Evolutionary conservation across 2,797 vertebrate genomes (phyloP).

Genomic region (Phalloptychus januarius): DNA sequence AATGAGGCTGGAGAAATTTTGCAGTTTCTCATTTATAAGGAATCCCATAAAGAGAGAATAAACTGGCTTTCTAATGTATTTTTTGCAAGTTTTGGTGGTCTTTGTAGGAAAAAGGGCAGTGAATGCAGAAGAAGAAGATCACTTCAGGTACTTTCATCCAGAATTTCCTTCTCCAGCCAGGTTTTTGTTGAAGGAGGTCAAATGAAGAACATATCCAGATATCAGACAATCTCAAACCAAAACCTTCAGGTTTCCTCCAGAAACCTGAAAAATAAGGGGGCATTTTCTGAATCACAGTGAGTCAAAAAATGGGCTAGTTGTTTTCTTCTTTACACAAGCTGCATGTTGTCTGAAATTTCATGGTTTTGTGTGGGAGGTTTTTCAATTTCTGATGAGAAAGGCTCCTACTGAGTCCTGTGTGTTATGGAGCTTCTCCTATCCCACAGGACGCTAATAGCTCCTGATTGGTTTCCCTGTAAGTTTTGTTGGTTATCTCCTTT

Average conservation of each 20-base stretch:
- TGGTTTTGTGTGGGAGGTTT: neutral
- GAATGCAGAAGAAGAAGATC: neutral
- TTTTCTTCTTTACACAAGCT: neutral
- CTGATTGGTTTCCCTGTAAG: neutral
- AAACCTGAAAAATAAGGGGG: neutral
- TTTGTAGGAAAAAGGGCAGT: no score
- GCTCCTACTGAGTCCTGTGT: neutral
- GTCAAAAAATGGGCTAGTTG: neutral
- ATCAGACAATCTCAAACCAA: neutral
- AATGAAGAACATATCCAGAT: neutral
- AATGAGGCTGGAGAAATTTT: neutral
- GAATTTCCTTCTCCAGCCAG: neutral
- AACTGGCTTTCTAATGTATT: no score
- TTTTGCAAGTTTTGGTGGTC: no score
- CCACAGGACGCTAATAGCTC: neutral
- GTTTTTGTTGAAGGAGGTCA: neutral
- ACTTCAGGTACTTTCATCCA: neutral
- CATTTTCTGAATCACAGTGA: neutral
- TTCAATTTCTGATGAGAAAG: neutral
- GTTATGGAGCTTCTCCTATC: neutral
- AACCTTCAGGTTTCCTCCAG: neutral
- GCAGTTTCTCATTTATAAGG: neutral
- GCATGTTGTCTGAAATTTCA: neutral
- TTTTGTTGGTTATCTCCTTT: neutral
- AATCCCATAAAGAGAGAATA: neutral